Evolutionary conservation across 2,797 vertebrate genomes (phyloP), one percentile per base, ranked within the genome.

Genomic region (Siniperca obscura): DNA sequence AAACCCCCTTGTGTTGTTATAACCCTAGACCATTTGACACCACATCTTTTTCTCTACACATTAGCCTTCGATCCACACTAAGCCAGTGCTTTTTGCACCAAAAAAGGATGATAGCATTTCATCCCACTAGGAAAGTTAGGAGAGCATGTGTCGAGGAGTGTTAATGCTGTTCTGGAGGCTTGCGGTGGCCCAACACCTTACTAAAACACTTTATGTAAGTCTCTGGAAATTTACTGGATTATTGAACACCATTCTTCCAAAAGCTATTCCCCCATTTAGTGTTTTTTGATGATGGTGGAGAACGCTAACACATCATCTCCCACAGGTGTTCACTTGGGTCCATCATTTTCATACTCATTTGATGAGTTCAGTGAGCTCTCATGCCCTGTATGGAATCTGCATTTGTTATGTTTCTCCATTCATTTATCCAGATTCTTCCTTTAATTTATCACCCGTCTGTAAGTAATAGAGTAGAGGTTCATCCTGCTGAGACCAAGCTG

Each of bases 1-100:
- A 75, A 86, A 80, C 36, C 66, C 60, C 36, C 46, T 46, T 67
- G 36, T 83, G 10, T 89, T 61, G 76, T 71, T 30, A 0, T 17
- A 78, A 73, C 71, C 38, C 70, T 10, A 44, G 25, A 75, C 57
- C 77, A 8, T 68, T 53, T 57, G 7, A 79, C 16, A 25, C 21
- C 25, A 25, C 44, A 11, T 76, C 62, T 50, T 68, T 34, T 40
- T 56, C 30, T 73, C 44, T 5, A 2, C n/a, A 40, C 21, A 1
- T 46, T 21, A 0, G 7, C 42, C 25, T 48, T 84, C 42, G 11
- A 30, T 62, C 67, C 48, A 53, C 8, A 36, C 40, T 36, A 48
- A 65, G 16, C 22, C 1, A 13, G 0, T n/a, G 21, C 5, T 71
- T 71, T 82, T 71, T 42, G 52, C 34, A 36, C 11, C 16, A 55